These are phyloP conservation scores for Cryptoblepharus egeriae DNA, from an alignment of 2,797 vertebrate genomes.

Conservation along the genomic window DNA sequence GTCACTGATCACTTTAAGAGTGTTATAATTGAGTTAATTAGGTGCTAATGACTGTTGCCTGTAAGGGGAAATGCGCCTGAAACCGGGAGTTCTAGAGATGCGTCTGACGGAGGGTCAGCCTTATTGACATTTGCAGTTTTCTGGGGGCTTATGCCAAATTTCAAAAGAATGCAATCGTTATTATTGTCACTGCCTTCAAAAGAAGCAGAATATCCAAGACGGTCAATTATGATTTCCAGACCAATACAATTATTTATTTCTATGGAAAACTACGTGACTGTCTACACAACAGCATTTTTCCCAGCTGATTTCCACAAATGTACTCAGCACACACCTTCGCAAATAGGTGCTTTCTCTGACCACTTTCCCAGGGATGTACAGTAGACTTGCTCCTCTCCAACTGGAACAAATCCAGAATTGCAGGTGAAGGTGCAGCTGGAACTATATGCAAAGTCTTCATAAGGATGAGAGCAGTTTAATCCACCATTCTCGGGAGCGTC, in stretches of 20 bases:
- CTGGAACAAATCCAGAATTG: slow-evolving; percentile 68
- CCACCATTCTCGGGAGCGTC: slow-evolving; percentile 44
- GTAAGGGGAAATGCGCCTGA: too few species aligned
- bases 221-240: background rate
- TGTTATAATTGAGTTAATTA: too few species aligned
- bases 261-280: background rate
- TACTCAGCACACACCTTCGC: slow-evolving; percentile 29
- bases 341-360: slow-evolving; percentile 75
- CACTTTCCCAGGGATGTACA: slow-evolving; percentile 76
- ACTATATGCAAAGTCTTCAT: slow-evolving; percentile 63
- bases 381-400: slow-evolving; percentile 52
- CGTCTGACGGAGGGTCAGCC: too few species aligned
- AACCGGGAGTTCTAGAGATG: too few species aligned
- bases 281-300: background rate
- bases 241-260: background rate
- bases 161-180: background rate
- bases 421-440: slow-evolving; percentile 78
- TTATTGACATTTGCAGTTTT: too few species aligned
- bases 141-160: background rate
- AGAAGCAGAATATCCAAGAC: background rate
- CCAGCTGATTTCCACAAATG: background rate
- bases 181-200: background rate
- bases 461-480: slow-evolving; percentile 70
- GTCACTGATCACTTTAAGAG: too few species aligned
- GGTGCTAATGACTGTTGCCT: too few species aligned